Percentiles rank a stretch among this genome's conserved stretches.
Evolutionary conservation across 92 coral and sea anemone species (phyloP).

Genomic region (Actinernus sp.): DNA sequence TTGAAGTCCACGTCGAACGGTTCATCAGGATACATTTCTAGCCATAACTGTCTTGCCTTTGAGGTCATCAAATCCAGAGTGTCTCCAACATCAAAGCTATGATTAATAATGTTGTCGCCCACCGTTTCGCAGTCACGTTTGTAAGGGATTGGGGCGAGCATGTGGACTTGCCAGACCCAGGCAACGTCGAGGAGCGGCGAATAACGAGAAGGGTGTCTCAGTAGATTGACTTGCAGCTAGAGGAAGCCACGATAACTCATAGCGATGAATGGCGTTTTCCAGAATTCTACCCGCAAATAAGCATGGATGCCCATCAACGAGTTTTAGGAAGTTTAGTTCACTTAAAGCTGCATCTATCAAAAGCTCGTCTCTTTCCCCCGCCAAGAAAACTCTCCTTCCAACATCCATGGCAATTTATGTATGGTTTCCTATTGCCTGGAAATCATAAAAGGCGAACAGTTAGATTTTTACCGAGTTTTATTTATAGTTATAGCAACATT

Average conservation of each 20-base stretch:
- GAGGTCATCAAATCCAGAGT: slow-evolving; percentile 14
- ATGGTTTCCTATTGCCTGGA: too few relatives aligned
- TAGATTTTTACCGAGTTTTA: too few relatives aligned
- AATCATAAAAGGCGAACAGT: too few relatives aligned
- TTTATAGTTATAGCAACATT: too few relatives aligned
- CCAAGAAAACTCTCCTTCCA: too few relatives aligned
- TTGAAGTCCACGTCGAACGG: slow-evolving; percentile 47
- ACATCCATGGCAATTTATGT: too few relatives aligned
- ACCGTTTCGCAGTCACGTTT: slow-evolving; percentile 44
- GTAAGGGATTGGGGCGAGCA: slow-evolving; percentile 52
- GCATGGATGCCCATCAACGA: neutral
- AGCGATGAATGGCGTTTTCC: slow-evolving; percentile 68
- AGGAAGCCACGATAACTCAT: slow-evolving; percentile 63
- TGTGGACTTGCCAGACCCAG: slow-evolving; percentile 82
- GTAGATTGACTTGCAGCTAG: slow-evolving; percentile 19
- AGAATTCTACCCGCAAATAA: slow-evolving; percentile 3
- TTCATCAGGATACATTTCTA: slow-evolving; percentile 45
- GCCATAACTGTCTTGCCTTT: slow-evolving; percentile 60
- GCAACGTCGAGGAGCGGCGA: slow-evolving; percentile 73
- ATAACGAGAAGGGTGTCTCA: slow-evolving; percentile 14
- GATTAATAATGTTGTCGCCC: slow-evolving; percentile 44
- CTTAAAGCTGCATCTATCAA: neutral
- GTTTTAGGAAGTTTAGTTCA: neutral
- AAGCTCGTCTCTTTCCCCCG: too few relatives aligned
- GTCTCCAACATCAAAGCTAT: slow-evolving; percentile 10